Percentiles rank a stretch among this genome's conserved stretches.
Evolutionary conservation across 2,113 vertebrate genomes (phyloP).

Genomic region (Xiphophorus couchianus): DNA sequence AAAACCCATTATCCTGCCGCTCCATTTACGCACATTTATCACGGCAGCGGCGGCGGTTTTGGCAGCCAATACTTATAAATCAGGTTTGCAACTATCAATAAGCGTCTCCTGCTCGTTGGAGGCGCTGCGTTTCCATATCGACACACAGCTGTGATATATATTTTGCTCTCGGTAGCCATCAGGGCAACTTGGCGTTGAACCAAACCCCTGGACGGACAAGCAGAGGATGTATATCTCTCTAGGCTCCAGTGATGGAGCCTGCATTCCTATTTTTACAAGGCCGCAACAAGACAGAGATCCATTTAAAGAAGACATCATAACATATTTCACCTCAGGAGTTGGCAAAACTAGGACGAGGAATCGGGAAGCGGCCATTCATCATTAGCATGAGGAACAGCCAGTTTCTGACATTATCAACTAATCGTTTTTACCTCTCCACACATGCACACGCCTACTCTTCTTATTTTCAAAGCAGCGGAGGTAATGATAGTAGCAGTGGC

Average conservation of each 20-base stretch:
- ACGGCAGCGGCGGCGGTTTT: constrained; percentile 58
- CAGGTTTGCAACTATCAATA: constrained; percentile 67
- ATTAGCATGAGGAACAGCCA: constrained; percentile 55
- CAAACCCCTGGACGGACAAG: constrained; percentile 66
- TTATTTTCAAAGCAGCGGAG: constrained; percentile 3
- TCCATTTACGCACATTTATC: constrained; percentile 68
- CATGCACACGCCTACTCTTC: constrained; percentile 5
- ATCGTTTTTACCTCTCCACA: neutral
- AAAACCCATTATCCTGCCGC: constrained; percentile 55
- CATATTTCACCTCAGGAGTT: constrained; percentile 61
- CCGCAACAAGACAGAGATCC: constrained; percentile 46
- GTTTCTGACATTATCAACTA: constrained; percentile 38
- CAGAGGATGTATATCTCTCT: constrained; percentile 61
- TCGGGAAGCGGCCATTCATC: constrained; percentile 69
- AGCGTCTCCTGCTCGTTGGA: constrained; percentile 58
- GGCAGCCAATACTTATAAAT: constrained; percentile 64
- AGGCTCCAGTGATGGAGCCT: constrained; percentile 62
- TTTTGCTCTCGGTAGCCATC: constrained; percentile 42
- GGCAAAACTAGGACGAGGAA: constrained; percentile 62
- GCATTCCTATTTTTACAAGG: constrained; percentile 35
- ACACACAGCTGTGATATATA: constrained; percentile 52
- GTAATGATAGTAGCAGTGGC: constrained; percentile 3
- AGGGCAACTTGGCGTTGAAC: constrained; percentile 68
- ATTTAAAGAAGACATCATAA: constrained; percentile 69
- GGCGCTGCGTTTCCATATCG: constrained; percentile 44